phyloP scores from a whole-genome alignment of 2,113 vertebrate species.

The Pao palembangensis region DNA sequence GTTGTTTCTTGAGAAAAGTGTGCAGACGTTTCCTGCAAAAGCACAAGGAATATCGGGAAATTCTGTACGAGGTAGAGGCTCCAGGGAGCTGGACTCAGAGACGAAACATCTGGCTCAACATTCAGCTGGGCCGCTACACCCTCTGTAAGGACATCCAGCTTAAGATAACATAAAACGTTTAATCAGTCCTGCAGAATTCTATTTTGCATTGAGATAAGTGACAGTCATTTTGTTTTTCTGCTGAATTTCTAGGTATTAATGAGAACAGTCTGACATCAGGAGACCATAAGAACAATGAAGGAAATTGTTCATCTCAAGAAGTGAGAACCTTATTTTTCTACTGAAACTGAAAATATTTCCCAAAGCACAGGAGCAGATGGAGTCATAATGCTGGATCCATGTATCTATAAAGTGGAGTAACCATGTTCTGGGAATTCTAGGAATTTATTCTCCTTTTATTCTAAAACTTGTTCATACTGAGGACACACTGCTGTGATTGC shows the following conservation, averaged over 20 bases:
- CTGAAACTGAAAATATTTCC: not conserved
- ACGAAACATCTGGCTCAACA: slow-evolving; percentile 86
- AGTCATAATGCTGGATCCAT: not conserved
- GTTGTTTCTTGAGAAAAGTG: slow-evolving; percentile 65
- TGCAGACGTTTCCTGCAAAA: slow-evolving; percentile 80
- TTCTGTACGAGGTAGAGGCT: slow-evolving; percentile 87
- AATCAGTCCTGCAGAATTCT: not conserved
- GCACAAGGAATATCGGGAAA: slow-evolving; percentile 69
- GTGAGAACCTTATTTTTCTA: not conserved
- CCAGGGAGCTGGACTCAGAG: slow-evolving; percentile 84
- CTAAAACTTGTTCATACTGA: too few species aligned
- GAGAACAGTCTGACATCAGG: not conserved
- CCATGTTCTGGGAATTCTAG: too few species aligned
- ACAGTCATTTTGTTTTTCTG: not conserved
- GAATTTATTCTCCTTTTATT: too few species aligned
- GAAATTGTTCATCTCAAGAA: not conserved
- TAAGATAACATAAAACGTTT: not conserved
- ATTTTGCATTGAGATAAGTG: not conserved
- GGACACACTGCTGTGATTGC: too few species aligned
- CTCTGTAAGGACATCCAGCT: not conserved
- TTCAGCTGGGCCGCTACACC: slow-evolving; percentile 70
- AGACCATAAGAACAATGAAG: not conserved
- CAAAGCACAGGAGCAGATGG: not conserved
- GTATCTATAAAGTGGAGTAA: too few species aligned
- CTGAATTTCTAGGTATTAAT: slow-evolving; percentile 5